Evolutionary conservation across 2,888 invertebrate genomes (phyloP), one percentile per base, ranked within the genome.

Genomic region (Habroteleia sp.): DNA sequence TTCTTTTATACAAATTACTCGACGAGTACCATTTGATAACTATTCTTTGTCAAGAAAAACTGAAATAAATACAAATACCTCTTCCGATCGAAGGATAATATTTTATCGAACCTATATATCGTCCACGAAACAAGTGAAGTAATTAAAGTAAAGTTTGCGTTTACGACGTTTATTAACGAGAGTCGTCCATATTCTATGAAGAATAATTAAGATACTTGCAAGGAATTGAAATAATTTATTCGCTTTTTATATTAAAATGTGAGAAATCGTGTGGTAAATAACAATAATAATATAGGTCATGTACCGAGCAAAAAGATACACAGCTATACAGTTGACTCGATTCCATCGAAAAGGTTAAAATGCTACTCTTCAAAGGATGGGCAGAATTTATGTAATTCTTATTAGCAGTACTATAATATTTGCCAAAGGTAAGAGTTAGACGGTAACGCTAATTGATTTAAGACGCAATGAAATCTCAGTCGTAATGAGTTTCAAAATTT

Each of bases 1-100:
- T 87, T 88, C 78, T 82, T 84, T 83, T 82, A 68, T 81, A 83
- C 72, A 63, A 79, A 79, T 66, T 27, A 41, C 8, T 7, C 46
- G 5, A 20, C 11, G 16, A 7, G 23, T 20, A 13, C 31, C 17
- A 4, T 10, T 33, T 17, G n/a, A 17, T 14, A 25, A 25, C 8
- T 2, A 37, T 17, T 13, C 17, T 3, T 4, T 2, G 16, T n/a
- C n/a, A 16, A 16, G 13, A 14, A 33, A 33, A 20, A 20, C 2
- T 4, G 20, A 20, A 20, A 4, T 4, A 2, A 20, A 4, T 4
- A 3, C 1, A 25, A 25, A 3, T 6, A 25, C 25, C 3, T 7
- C 25, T 29, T 29, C 20, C 16, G 39, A 41, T 31, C 23, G 39
- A 33, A 33, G 14, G 23, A 35, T 33, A 33, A 25, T 16, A n/a